These are phyloP conservation scores for Timema podura DNA, from an alignment of 2,888 invertebrate genomes.

Conservation along the genomic window DNA sequence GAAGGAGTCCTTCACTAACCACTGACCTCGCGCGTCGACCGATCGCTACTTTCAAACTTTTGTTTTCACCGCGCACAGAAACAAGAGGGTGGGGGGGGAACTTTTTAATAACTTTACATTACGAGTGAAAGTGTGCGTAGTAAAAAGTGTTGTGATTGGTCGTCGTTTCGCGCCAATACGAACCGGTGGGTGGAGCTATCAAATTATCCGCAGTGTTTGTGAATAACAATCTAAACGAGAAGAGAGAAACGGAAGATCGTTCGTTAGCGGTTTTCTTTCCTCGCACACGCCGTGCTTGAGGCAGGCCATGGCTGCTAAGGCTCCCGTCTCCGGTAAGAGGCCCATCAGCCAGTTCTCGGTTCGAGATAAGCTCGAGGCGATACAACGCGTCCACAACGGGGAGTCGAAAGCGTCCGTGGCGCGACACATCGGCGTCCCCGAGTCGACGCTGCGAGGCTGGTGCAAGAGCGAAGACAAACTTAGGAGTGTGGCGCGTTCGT, in stretches of 20 bases:
- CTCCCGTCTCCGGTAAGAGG: conserved; percentile 55
- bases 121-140: conserved; percentile 28
- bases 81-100: conserved; percentile 21
- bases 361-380: conserved; percentile 74
- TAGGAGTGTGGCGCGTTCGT: conserved; percentile 34
- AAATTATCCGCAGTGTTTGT: conserved; percentile 28
- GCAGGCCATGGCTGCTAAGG: conserved; percentile 53
- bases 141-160: conserved; percentile 32
- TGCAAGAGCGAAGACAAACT: conserved; percentile 79
- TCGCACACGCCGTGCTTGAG: conserved; percentile 8
- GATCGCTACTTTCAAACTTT: conserved; percentile 27
- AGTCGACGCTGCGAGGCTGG: conserved; percentile 82
- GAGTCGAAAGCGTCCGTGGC: conserved; percentile 84
- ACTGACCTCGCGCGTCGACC: conserved; percentile 28
- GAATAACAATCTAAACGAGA: conserved; percentile 14
- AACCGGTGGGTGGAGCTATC: conserved; percentile 30
- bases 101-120: conserved; percentile 31
- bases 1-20: conserved; percentile 22
- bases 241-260: conserved; percentile 14
- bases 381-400: conserved; percentile 77
- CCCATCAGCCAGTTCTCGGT: conserved; percentile 74
- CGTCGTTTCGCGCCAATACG: conserved; percentile 31
- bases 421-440: conserved; percentile 79
- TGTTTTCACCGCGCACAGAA: conserved; percentile 27
- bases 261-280: not conserved